Evolutionary conservation across 2,797 vertebrate species (phyloP), one percentile per base, ranked within the genome.

Genomic region (Sebastes dallii): DNA sequence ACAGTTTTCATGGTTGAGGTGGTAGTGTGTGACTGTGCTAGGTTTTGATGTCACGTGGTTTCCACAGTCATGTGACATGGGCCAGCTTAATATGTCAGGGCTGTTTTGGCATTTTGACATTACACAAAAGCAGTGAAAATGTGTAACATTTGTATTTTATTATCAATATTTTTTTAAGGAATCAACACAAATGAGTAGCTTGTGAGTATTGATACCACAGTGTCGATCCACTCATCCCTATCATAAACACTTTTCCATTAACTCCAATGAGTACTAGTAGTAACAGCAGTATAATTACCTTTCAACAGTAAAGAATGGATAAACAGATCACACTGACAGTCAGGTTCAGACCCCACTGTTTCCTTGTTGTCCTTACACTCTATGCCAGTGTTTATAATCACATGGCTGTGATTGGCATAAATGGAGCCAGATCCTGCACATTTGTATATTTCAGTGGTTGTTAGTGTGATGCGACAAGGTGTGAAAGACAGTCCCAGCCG

Each of bases 401-500:
- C 59, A 62, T 42, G 76, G 39, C 71, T 74, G 67, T 78, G 79
- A 82, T 66, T 87, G 83, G 76, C 84, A 82, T 75, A 77, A 86
- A 88, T 76, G 12, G 72, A 88, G 70, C 59, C 73, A 29, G 65
- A 77, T 83, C 79, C 72, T 81, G 75, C 80, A 80, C 77, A 83
- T 89, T 88, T 86, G 84, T 87, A 77, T 88, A 81, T 78, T 84
- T 85, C 85, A 66, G 81, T 77, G 67, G 55, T 74, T 82, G 85
- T 80, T 83, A 79, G 80, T 81, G 69, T 85, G 86, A 87, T 86
- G 75, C 80, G 86, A 81, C 78, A 81, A 83, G 82, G 89, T 91
- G 90, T 91, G 88, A 91, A 88, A 88, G 73, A 24, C 81, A 64
- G 81, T 84, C 88, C 76, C 90, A 88, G 84, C 36, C 27, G 80